Base-by-base conservation (phyloP, 1,140 invertebrate species). In the Drosophila saltans region DNA sequence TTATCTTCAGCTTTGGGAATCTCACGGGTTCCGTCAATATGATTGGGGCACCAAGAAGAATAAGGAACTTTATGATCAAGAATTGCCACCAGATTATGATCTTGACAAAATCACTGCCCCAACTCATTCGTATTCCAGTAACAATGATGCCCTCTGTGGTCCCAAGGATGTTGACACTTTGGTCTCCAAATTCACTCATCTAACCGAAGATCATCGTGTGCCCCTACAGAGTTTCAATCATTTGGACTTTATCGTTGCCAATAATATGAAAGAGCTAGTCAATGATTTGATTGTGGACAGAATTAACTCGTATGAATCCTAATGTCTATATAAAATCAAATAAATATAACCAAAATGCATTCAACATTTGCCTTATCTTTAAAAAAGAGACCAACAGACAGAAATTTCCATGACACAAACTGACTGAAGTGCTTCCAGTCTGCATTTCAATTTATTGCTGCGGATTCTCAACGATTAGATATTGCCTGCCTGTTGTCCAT, bases 161-260 rank as follows among this genome's bases (percentile, higher is more conserved):
- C 92, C 93, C 48, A 76, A 94, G 92, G 95, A 96, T 81, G 94
- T 96, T 0, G 41, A 89, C n/a, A 89, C 75, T 0, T 52, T 89
- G 16, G 80, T 89, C 4, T n/a, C 40, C 24, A 28, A 69, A 2
- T 66, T 89, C 16, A 36, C 26, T 9, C 26, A 89, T 21, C 65
- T 89, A 24, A 11, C 9, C 24, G 84, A 89, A 48, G 86, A 86
- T 48, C 62, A 90, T 71, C 86, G 93, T 80, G 93, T 96, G 6
- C 93, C 94, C 0, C 91, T 93, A 55, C 84, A 93, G 28, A 92
- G 94, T 33, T 96, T 96, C 92, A 96, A 95, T 90, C 95, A 96
- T 78, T 93, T 96, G 81, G 95, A 96, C 92, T 96, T 96, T 92
- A 93, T 95, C 75, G 95, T 94, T 91, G 95, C 94, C 0, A 93